Percentiles rank a stretch among this genome's conserved stretches.
These are phyloP conservation scores for Pachypanchax playfairii DNA, from an alignment of 2,113 vertebrate species.

Conservation along the genomic window DNA sequence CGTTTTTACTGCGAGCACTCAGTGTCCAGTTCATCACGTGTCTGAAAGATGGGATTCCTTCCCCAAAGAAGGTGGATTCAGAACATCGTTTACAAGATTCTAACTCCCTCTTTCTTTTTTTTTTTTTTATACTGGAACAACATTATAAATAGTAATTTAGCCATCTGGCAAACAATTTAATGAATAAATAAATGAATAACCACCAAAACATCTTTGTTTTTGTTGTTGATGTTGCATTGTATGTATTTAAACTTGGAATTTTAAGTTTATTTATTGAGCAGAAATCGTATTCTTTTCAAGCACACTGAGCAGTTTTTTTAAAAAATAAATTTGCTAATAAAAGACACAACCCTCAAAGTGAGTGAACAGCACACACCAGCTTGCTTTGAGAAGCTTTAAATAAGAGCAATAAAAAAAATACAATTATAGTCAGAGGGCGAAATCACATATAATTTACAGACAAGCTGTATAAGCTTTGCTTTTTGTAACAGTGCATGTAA, in stretches of 20 bases:
- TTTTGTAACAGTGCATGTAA: constrained; percentile 4
- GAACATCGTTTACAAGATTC: too few species aligned
- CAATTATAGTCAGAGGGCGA: constrained; percentile 47
- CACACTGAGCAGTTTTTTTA: neutral
- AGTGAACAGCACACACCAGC: constrained; percentile 10
- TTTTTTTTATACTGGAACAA: too few species aligned
- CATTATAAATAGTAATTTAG: too few species aligned
- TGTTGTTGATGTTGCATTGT: too few species aligned
- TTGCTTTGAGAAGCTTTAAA: constrained; percentile 24
- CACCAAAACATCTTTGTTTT: too few species aligned
- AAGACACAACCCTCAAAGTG: neutral
- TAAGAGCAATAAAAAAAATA: neutral
- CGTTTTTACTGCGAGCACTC: constrained; percentile 57
- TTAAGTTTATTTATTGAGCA: neutral
- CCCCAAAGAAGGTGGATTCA: too few species aligned
- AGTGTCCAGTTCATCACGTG: constrained; percentile 10
- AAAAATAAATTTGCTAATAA: neutral
- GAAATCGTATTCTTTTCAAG: neutral
- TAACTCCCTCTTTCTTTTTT: too few species aligned
- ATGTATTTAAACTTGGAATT: neutral
- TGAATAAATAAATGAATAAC: too few species aligned
- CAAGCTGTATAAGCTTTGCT: constrained; percentile 46
- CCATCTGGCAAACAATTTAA: too few species aligned
- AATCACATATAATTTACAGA: constrained; percentile 43
- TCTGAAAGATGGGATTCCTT: neutral